phyloP scores from a whole-genome alignment of 2,113 vertebrate genomes.

The Leptobrachium leishanense region DNA sequence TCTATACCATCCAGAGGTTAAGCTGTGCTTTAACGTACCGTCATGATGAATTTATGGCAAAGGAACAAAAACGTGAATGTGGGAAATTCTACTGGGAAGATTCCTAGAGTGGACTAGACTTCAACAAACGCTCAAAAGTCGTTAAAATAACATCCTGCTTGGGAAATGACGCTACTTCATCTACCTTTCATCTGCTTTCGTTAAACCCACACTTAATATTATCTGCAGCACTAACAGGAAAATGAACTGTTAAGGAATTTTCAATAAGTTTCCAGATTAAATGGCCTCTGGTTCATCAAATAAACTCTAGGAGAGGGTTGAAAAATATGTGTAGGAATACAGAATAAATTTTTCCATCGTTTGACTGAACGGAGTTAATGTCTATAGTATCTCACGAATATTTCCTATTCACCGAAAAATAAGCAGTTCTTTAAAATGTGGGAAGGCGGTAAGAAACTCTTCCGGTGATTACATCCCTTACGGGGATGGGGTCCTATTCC shows the following conservation, averaged over 20 bases:
- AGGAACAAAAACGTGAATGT: not conserved
- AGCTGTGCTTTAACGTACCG: no score
- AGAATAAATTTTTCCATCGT: no score
- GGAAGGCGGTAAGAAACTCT: no score
- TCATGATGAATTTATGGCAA: no score
- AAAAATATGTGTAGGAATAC: not conserved
- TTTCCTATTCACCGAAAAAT: no score
- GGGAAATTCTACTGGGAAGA: not conserved
- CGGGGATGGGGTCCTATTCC: no score
- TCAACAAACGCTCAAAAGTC: not conserved
- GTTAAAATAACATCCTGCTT: not conserved
- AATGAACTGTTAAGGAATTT: conserved; percentile 14
- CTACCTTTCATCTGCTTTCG: conserved; percentile 4
- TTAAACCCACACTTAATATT: conserved; percentile 22
- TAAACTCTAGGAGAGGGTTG: not conserved
- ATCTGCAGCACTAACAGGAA: conserved; percentile 14
- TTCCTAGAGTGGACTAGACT: conserved; percentile 16
- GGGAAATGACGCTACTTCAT: not conserved
- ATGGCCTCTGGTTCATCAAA: conserved; percentile 18
- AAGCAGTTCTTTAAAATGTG: no score
- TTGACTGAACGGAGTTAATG: no score
- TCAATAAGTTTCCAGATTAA: not conserved
- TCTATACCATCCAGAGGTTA: no score
- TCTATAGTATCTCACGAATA: no score
- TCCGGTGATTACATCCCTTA: no score